Evolutionary conservation across 2,888 invertebrate species (phyloP), one percentile per base, ranked within the genome.

Genomic region (Ophion costatus): DNA sequence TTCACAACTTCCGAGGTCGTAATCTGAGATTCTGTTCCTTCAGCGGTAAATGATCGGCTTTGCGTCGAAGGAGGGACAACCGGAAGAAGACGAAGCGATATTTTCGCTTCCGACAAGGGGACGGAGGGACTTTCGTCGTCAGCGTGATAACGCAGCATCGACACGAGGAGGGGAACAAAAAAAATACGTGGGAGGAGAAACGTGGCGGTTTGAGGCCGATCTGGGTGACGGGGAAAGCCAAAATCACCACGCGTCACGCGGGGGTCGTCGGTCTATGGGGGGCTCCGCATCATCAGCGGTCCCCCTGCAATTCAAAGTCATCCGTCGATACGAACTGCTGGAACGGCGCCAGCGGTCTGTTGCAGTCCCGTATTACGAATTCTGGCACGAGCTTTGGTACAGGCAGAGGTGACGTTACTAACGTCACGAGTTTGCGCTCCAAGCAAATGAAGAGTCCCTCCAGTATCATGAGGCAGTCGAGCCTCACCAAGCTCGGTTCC

Each of bases 401-500:
- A 11, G 74, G 59, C 17, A 29, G 84, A 90, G 90, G 61, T 45
- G 82, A 85, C 64, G 63, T 82, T 79, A 63, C 87, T 57, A 73
- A 84, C 45, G 71, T 82, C 64, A 64, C 87, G 71, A 86, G 83
- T 87, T 91, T 88, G 88, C 90, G 89, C 90, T 87, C 91, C 89
- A 94, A 93, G 90, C 92, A 93, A 90, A 93, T 94, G 93, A 93
- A 94, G 91, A 94, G 94, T 87, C 93, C 94, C 64, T 93, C 93
- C 84, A 92, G 93, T 88, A 94, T 95, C 91, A 95, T 95, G 93
- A 94, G 95, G 86, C 96, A 96, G 91, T 95, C 95, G 86, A 95
- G 95, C 93, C 95, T 96, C 92, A 95, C 95, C 79, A 95, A 95
- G 92, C 94, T 96, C 87, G 95, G 95, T 61, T 95, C 95, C 89